Percentiles rank a stretch among this genome's conserved stretches.
Conservation (phyloP, 2,113 vertebrate species). For the Callipepla californica region DNA sequence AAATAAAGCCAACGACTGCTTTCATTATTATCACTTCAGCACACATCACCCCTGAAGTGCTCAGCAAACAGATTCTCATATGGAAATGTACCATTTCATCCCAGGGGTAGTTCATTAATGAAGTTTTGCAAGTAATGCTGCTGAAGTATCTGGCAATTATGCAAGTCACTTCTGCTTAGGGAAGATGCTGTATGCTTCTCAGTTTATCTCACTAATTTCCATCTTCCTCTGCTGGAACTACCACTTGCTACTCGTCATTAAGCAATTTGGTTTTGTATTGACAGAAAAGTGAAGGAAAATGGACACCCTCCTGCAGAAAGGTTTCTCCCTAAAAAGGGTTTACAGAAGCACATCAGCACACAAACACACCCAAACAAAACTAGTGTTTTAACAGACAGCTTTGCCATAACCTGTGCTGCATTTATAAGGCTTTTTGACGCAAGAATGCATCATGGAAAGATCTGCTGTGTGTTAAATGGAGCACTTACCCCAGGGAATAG, state of each 20-base stretch:
- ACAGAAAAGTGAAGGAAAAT: not conserved
- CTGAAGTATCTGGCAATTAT: not conserved
- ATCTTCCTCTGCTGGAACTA: not conserved
- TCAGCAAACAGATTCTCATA: not conserved
- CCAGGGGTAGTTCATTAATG: not conserved
- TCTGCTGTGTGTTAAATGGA: not conserved
- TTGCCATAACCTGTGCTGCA: not conserved
- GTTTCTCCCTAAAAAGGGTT: not conserved
- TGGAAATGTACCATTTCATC: not conserved
- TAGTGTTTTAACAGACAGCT: not conserved
- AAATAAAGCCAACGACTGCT: not conserved
- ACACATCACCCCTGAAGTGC: not conserved
- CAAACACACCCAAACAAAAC: not conserved
- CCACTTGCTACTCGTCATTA: not conserved
- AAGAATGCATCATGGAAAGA: not conserved
- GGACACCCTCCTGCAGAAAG: not conserved
- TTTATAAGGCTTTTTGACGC: not conserved
- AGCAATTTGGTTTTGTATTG: not conserved
- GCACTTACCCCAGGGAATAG: slow-evolving; percentile 85
- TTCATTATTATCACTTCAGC: not conserved
- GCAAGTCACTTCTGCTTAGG: not conserved
- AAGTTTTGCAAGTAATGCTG: not conserved
- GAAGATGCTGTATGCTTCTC: not conserved
- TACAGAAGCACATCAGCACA: not conserved
- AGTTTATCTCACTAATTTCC: not conserved